These are phyloP conservation scores for Drosophila aff. DNA, from an alignment of 1,140 invertebrate species.

Conservation along the genomic window DNA sequence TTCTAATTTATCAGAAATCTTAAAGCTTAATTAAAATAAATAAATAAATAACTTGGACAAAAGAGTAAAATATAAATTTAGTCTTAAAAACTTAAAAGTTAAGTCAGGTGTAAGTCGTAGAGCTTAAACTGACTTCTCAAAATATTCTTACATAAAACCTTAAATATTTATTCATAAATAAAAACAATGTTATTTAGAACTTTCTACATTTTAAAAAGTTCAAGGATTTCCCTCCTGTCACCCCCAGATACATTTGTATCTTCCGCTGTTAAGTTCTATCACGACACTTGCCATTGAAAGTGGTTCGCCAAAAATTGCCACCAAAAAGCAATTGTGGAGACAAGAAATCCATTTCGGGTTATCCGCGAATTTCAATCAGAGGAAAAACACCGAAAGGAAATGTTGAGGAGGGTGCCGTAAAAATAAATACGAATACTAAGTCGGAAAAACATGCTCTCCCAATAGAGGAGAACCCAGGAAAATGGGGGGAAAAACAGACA, in stretches of 20 bases:
- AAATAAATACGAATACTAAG: constrained; percentile 73
- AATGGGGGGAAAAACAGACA: constrained; percentile 13
- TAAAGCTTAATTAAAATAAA: not conserved
- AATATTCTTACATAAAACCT: not conserved
- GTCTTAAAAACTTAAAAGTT: no score
- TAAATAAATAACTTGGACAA: no score
- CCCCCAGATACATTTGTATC: constrained; percentile 8
- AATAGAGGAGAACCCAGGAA: not conserved
- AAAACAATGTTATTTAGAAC: no score
- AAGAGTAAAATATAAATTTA: no score
- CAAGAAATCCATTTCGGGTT: constrained; percentile 83
- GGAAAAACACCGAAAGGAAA: not conserved
- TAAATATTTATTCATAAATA: not conserved
- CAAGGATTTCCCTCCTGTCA: not conserved
- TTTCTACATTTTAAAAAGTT: no score
- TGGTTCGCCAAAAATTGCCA: constrained; percentile 79
- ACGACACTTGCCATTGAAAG: constrained; percentile 39
- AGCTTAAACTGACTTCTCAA: no score
- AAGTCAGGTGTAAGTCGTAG: no score
- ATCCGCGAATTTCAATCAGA: constrained; percentile 83
- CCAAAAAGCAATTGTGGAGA: constrained; percentile 84
- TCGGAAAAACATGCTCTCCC: constrained; percentile 43
- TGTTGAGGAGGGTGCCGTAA: constrained; percentile 22
- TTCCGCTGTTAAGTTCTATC: constrained; percentile 11
- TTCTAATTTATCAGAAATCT: not conserved